Evolutionary conservation across 2,888 invertebrate genomes (phyloP), one percentile per base, ranked within the genome.

Genomic region (Bugula neritina): DNA sequence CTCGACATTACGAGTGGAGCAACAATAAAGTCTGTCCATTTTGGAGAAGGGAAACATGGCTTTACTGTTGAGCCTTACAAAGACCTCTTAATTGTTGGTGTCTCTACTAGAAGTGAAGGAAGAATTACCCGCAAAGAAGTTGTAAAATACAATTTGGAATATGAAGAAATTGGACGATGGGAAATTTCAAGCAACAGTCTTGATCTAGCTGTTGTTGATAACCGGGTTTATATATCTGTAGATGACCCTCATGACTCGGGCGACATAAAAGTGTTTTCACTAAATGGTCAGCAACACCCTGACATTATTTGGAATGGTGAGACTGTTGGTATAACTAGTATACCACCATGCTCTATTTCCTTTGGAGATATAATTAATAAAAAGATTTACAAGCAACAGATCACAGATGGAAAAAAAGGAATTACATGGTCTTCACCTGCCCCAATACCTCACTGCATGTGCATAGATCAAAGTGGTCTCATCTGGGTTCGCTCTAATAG

Each of bases 401-500:
- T 31, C 5, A 63, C 63, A 13, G 2, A 27, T 5, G 29, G 63
- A 3, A 31, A 25, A 29, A 27, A n/a, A 63, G 31, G 27, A 5
- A 3, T 13, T 1, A 10, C 10, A 17, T 63, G 63, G 63, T 13
- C 63, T 10, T 21, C 63, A 63, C 13, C 13, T 10, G 63, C 31
- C 5, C 2, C 3, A 27, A 31, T 27, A 31, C 29, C 63, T 5
- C 27, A 31, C 27, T 63, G 63, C 31, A 10, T 63, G 2, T 10
- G 10, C n/a, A 10, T 63, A 31, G 63, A 63, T 27, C 2, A 13
- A 21, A 63, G 17, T 3, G 63, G 63, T 13, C 27, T 29, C 10
- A 31, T 63, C 27, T 63, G 63, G 63, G n/a, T 63, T 25, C 27
- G 63, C 5, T 63, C 63, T 17, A 63, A 63, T 31, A 27, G 13